Evolutionary conservation across 2,888 invertebrate species (phyloP), one percentile per base, ranked within the genome.

Genomic region (Cephus pulcher): DNA sequence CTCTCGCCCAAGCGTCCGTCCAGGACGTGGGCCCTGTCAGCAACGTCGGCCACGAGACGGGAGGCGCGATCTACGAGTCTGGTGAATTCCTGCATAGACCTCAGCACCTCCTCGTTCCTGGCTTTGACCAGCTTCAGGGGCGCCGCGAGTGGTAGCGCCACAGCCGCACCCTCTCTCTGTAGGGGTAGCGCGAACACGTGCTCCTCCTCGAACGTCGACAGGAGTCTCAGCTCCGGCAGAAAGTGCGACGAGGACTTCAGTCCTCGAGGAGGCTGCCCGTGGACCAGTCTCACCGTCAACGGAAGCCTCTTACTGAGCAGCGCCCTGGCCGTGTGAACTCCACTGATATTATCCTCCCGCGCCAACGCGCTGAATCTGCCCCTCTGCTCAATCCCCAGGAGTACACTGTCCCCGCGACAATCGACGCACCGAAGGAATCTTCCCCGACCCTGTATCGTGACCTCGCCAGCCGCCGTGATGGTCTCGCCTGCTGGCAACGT

Each of bases 301-400:
- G 98, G 98, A 92, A 98, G 94, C 83, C 98, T 94, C 92, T 98
- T 98, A 83, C 96, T 95, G 78, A 98, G 92, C 83, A 98, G 93
- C 87, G 97, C 98, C 89, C 96, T 95, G 30, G 98, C 97, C 82
- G 97, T 96, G 92, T 98, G 98, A 32, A 98, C 98, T 34, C 98
- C 98, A 89, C 97, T 97, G 83, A 98, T 98, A 92, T 97, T 98
- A 88, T 97, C 97, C 91, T 97, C 97, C 88, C 97, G 95, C 81
- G 98, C 98, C 78, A 98, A 93, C 75, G 97, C 97, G 86, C 98
- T 98, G 92, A 98, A 98, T 88, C 97, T 95, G 69, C 97, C 98
- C 89, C 97, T 95, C 91, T 97, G 97, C 89, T 98, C 98, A 90
- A 97, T 93, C 81, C 96, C 95, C 83, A 98, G 92, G 87, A 97